A percentile compares a stretch with the other conserved stretches of the same genome.
These are phyloP conservation scores for Crenichthys baileyi DNA, from an alignment of 2,797 vertebrate genomes.

Conservation along the genomic window DNA sequence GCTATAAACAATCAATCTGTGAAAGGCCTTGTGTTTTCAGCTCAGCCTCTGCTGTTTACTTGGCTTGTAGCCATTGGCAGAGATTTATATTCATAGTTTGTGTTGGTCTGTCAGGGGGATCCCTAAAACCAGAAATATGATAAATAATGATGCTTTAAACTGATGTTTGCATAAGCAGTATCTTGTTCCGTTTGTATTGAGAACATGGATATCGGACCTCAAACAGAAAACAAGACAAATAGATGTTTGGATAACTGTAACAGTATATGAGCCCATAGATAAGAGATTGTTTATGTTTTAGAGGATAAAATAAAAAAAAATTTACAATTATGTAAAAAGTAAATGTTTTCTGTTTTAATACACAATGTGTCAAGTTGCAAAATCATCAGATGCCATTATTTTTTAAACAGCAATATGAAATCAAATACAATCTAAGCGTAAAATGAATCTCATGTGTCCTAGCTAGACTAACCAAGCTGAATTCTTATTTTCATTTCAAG, in stretches of 20 bases:
- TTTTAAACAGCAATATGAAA: constrained; percentile 10
- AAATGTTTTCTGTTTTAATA: constrained; percentile 2
- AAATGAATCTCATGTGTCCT: neutral
- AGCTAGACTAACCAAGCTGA: neutral
- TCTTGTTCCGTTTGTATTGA: constrained; percentile 19
- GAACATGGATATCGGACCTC: constrained; percentile 18
- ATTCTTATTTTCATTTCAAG: constrained; percentile 32
- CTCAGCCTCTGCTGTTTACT: constrained; percentile 57
- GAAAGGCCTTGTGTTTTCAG: constrained; percentile 51
- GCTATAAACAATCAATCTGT: constrained; percentile 49
- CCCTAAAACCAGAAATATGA: constrained; percentile 12
- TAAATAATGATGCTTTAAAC: constrained; percentile 23
- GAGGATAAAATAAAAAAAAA: constrained; percentile 6
- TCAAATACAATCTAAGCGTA: constrained; percentile 13
- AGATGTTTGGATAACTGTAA: constrained; percentile 37
- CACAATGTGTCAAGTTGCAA: neutral
- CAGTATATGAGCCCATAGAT: neutral
- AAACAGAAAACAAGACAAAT: constrained; percentile 14
- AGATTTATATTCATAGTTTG: neutral
- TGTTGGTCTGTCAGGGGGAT: constrained; percentile 16
- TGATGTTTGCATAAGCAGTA: constrained; percentile 39
- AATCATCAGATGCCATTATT: neutral
- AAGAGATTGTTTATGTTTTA: neutral
- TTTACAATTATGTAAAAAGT: neutral
- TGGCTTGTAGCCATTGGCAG: constrained; percentile 31